Evolutionary conservation across 2,113 vertebrate genomes (phyloP).

Genomic region (Pica pica): DNA sequence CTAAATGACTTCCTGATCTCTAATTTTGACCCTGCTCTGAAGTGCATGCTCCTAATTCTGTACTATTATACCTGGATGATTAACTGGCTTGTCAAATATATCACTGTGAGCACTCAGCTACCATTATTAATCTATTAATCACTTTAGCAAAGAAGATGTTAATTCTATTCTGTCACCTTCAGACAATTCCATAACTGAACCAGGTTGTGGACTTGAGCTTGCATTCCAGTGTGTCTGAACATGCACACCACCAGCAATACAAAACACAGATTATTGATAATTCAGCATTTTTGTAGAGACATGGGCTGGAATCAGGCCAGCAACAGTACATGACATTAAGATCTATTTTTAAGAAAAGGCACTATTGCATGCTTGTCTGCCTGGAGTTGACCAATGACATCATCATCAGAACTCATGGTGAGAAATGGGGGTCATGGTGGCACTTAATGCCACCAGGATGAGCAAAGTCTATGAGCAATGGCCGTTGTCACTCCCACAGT

Average conservation of each 20-base stretch:
- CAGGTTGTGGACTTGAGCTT: neutral
- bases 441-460: neutral
- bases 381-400: neutral
- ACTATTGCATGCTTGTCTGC: neutral
- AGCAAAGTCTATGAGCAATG: neutral
- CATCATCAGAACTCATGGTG: neutral
- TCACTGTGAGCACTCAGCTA: neutral
- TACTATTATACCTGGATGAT: neutral
- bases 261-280: neutral
- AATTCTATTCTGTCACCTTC: neutral
- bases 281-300: neutral
- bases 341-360: neutral
- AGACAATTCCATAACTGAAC: neutral
- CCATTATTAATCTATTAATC: constrained; percentile 24
- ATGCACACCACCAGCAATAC: neutral
- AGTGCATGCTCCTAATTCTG: neutral
- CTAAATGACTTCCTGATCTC: neutral
- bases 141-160: neutral
- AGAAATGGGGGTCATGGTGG: neutral
- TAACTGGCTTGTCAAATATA: neutral
- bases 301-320: neutral
- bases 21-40: neutral
- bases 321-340: neutral
- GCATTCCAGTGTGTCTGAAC: neutral
- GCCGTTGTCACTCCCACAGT: neutral